Evolutionary conservation across 2,888 invertebrate genomes (phyloP).

Genomic region (Anarsia innoxiella): DNA sequence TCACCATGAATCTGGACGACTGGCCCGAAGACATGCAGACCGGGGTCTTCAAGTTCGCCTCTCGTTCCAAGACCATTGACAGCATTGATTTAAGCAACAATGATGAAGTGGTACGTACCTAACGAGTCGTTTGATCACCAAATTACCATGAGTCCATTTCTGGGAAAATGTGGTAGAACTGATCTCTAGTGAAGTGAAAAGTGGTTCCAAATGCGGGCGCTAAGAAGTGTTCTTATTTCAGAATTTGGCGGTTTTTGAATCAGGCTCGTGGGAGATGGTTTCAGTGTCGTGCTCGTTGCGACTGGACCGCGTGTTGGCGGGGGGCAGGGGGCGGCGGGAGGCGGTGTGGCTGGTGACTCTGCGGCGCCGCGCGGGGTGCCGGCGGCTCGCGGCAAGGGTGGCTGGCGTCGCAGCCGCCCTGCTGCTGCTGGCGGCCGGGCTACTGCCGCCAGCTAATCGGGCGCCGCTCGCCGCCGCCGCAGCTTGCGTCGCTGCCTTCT

Average conservation of each 20-base stretch:
- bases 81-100: slow-evolving; percentile 61
- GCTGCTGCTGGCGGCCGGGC: slow-evolving; percentile 36
- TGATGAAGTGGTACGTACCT: slow-evolving; percentile 33
- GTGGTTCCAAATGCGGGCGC: too few species aligned
- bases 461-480: slow-evolving; percentile 48
- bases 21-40: slow-evolving; percentile 87
- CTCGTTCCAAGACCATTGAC: slow-evolving; percentile 80
- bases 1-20: slow-evolving; percentile 60
- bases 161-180: too few species aligned
- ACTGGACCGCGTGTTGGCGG: slow-evolving; percentile 17
- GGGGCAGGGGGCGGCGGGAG: slow-evolving; percentile 21
- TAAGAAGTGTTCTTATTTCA: too few species aligned
- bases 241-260: slow-evolving; percentile 36
- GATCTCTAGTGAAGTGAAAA: too few species aligned
- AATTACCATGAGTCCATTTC: too few species aligned
- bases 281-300: slow-evolving; percentile 22
- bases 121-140: too few species aligned
- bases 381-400: slow-evolving; percentile 26
- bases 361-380: slow-evolving; percentile 42
- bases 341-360: slow-evolving; percentile 26
- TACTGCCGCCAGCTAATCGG: slow-evolving; percentile 37
- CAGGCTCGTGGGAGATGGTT: slow-evolving; percentile 48
- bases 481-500: slow-evolving; percentile 42
- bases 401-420: slow-evolving; percentile 30
- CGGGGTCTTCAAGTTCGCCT: slow-evolving; percentile 81